phyloP scores from a whole-genome alignment of 2,113 vertebrate species.

The Chaetops frenatus region DNA sequence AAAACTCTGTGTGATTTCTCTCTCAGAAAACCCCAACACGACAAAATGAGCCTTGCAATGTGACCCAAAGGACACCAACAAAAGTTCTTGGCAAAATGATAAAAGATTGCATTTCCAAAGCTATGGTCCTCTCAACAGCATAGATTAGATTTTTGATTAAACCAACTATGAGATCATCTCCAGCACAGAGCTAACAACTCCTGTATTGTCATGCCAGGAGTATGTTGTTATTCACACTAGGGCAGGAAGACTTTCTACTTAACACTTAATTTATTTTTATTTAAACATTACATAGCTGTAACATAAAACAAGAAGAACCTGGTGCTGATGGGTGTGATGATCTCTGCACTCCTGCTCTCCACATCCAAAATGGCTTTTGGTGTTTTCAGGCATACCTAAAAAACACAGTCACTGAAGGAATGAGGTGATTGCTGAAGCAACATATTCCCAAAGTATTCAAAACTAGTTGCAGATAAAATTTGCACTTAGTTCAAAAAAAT shows the following conservation, averaged over 20 bases:
- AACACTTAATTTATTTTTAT: conserved; percentile 49
- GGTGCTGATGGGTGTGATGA: not conserved
- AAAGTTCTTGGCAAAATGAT: conserved; percentile 7
- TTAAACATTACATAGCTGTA: conserved; percentile 26
- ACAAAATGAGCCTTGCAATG: conserved; percentile 14
- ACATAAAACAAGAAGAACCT: not conserved
- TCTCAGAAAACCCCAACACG: not conserved
- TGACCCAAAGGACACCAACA: conserved; percentile 38
- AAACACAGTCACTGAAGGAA: not conserved
- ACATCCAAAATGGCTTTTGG: not conserved
- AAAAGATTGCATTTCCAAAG: conserved; percentile 33
- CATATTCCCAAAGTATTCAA: not conserved
- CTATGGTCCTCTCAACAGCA: not conserved
- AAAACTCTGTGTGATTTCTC: not conserved
- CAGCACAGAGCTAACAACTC: not conserved
- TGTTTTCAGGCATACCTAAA: not conserved
- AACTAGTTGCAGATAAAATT: not conserved
- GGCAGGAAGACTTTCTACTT: conserved; percentile 33
- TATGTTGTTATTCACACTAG: conserved; percentile 19
- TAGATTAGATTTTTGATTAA: conserved; percentile 41
- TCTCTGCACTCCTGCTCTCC: not conserved
- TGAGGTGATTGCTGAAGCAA: not conserved
- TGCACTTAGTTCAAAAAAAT: not conserved
- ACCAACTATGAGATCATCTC: conserved; percentile 50
- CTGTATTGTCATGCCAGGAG: conserved; percentile 33